These are phyloP conservation scores for Pyrgilauda ruficollis DNA, from an alignment of 2,113 vertebrate genomes.

Conservation along the genomic window DNA sequence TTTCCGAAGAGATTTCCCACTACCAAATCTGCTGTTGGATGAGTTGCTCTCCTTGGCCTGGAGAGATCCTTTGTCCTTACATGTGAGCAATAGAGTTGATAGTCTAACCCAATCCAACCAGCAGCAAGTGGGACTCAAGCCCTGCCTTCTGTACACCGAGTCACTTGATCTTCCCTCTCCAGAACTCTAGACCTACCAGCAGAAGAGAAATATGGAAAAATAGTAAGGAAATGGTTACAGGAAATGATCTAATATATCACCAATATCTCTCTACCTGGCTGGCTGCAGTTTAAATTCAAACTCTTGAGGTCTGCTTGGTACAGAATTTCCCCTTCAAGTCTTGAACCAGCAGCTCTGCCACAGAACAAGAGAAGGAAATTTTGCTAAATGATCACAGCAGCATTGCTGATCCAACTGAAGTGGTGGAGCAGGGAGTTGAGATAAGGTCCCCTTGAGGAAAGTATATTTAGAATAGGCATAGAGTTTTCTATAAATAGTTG, in stretches of 20 bases:
- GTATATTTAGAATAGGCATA: slow-evolving; percentile 3
- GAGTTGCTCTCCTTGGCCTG: not conserved
- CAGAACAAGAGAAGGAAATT: not conserved
- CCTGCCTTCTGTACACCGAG: not conserved
- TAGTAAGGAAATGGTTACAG: not conserved
- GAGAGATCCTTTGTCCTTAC: not conserved
- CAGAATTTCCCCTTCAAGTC: not conserved
- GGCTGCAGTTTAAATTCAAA: not conserved
- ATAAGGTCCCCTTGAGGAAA: slow-evolving; percentile 13
- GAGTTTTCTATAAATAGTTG: slow-evolving; percentile 20
- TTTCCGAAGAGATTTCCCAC: not conserved
- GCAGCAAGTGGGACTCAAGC: not conserved
- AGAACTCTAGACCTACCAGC: not conserved
- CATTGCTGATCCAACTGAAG: slow-evolving; percentile 14
- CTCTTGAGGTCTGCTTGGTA: not conserved
- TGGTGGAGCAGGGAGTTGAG: not conserved
- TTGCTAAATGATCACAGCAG: not conserved
- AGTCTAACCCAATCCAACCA: not conserved
- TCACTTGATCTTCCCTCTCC: not conserved
- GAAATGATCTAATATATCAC: not conserved
- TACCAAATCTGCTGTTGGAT: not conserved
- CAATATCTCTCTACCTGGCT: not conserved
- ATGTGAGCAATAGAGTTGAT: not conserved
- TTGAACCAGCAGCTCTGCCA: not conserved
- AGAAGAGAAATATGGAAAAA: not conserved